These are phyloP conservation scores for Morelia viridis DNA, from an alignment of 2,797 vertebrate genomes.

Conservation along the genomic window DNA sequence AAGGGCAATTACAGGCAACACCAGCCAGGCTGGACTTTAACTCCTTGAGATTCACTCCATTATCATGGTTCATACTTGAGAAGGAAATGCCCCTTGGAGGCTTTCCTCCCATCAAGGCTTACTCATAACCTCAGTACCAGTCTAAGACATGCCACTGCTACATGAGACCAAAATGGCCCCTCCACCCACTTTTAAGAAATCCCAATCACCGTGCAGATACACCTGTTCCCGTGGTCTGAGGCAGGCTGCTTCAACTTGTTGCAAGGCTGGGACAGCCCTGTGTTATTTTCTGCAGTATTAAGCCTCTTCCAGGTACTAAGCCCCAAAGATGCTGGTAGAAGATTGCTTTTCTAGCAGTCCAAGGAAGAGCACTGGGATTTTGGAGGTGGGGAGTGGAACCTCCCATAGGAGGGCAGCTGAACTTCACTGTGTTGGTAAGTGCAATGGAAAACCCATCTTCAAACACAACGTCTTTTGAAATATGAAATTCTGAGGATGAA, in stretches of 20 bases:
- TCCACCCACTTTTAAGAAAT: neutral
- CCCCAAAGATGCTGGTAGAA: neutral
- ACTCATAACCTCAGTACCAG: neutral
- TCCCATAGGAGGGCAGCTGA: neutral
- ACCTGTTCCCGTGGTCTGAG: neutral
- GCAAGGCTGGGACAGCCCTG: neutral
- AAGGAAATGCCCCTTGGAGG: neutral
- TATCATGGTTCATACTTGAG: neutral
- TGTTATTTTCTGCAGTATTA: neutral
- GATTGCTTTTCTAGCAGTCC: neutral
- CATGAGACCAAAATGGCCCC: neutral
- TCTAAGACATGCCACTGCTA: neutral
- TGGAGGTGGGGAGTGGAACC: neutral
- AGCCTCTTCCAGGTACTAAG: neutral
- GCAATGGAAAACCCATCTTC: neutral
- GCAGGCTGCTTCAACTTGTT: neutral
- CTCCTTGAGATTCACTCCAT: neutral
- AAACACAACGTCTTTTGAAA: neutral
- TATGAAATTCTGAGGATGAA: neutral
- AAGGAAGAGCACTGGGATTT: neutral
- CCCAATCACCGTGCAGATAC: neutral
- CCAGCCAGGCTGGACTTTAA: constrained; percentile 15
- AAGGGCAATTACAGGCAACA: constrained; percentile 9
- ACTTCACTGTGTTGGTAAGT: neutral
- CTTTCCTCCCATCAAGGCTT: neutral